phyloP scores from a whole-genome alignment of 2,888 invertebrate species.

The Euzetes globulus region DNA sequence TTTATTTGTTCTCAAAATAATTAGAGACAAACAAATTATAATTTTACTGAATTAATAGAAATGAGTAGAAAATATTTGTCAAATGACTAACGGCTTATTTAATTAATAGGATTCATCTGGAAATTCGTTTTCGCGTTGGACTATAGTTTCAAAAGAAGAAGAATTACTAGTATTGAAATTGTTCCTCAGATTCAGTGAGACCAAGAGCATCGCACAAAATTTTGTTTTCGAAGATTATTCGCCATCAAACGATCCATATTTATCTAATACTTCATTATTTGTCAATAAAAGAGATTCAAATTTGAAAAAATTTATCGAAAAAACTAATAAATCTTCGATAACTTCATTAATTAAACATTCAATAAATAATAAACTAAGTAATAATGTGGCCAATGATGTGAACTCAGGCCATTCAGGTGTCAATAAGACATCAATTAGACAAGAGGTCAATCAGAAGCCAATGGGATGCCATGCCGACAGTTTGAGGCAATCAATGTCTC shows the following conservation, averaged over 20 bases:
- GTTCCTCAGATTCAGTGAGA: constrained; percentile 81
- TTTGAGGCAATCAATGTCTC: constrained; percentile 14
- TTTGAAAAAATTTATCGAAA: constrained; percentile 55
- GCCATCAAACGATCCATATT: constrained; percentile 24
- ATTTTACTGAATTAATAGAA: background rate
- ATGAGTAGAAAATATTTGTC: background rate
- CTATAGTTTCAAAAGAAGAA: constrained; percentile 75
- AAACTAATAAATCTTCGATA: constrained; percentile 44
- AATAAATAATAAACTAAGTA: constrained; percentile 7
- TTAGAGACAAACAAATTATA: too few relatives aligned
- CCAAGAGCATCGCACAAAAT: constrained; percentile 68
- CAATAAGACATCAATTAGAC: constrained; percentile 39
- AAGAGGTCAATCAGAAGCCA: background rate
- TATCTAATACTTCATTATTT: background rate
- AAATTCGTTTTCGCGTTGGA: constrained; percentile 56
- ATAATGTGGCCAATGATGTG: background rate
- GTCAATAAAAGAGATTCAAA: constrained; percentile 49
- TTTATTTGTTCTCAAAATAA: too few relatives aligned
- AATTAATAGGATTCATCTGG: constrained; percentile 25
- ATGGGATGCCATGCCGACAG: background rate
- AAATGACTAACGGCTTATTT: background rate
- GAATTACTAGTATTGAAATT: constrained; percentile 85
- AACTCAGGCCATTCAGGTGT: constrained; percentile 41
- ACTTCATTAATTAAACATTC: constrained; percentile 3
- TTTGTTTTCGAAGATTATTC: constrained; percentile 47